These are phyloP conservation scores for Drosophila mayaguana DNA, from an alignment of 2,888 invertebrate species.

Conservation along the genomic window DNA sequence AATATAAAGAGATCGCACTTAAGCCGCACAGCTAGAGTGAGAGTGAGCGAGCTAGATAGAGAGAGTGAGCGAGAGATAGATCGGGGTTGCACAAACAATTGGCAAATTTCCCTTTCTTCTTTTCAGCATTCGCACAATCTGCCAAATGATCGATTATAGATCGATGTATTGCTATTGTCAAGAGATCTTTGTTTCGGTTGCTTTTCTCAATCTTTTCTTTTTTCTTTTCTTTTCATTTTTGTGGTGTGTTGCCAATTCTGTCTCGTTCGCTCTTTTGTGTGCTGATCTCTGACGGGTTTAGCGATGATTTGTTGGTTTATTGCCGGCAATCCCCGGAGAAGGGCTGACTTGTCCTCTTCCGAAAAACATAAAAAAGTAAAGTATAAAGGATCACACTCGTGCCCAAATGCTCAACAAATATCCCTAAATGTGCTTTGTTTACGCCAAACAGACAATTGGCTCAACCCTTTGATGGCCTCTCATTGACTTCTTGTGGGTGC, in stretches of 20 bases:
- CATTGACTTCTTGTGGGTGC: constrained; percentile 68
- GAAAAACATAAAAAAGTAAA: constrained; percentile 20
- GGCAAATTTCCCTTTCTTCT: constrained; percentile 42
- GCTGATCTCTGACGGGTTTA: constrained; percentile 54
- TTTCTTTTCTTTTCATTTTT: constrained; percentile 29
- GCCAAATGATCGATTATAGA: constrained; percentile 78
- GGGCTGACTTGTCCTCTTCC: constrained; percentile 27
- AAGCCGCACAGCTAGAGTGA: neutral
- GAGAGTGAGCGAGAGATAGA: neutral
- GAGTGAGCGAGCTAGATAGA: too few relatives aligned
- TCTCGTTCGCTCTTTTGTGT: constrained; percentile 40
- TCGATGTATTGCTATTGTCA: constrained; percentile 41
- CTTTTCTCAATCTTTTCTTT: constrained; percentile 13
- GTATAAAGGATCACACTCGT: constrained; percentile 39
- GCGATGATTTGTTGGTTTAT: constrained; percentile 78
- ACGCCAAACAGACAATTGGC: constrained; percentile 43
- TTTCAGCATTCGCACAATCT: constrained; percentile 48
- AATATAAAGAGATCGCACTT: constrained; percentile 37
- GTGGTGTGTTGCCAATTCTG: constrained; percentile 77
- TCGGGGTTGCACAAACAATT: constrained; percentile 56
- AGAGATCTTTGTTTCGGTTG: constrained; percentile 27
- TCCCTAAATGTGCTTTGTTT: constrained; percentile 43
- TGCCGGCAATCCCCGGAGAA: constrained; percentile 50
- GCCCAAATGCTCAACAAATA: constrained; percentile 55
- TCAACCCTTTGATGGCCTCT: constrained; percentile 41